Conservation (phyloP, 2,113 vertebrate genomes). For the Rafetus swinhoei region DNA sequence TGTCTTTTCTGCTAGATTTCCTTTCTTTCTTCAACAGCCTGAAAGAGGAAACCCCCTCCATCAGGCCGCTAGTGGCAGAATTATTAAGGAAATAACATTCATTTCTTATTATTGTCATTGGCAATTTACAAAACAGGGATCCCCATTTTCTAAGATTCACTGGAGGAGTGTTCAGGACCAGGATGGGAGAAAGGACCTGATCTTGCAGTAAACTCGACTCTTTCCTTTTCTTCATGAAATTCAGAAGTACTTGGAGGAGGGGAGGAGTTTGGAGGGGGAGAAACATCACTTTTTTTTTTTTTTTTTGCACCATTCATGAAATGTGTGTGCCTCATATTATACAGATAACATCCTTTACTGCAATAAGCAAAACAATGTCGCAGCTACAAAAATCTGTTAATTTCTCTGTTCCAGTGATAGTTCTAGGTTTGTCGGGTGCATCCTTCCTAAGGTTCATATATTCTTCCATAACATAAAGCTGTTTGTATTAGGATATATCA, state of each 20-base stretch:
- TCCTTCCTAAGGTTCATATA: background rate
- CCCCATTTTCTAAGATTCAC: background rate
- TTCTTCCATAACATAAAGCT: background rate
- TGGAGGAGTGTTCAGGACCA: background rate
- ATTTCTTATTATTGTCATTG: background rate
- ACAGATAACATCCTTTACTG: fast-evolving
- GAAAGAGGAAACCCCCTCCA: slow-evolving; percentile 5
- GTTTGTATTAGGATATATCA: background rate
- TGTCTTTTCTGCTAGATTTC: background rate
- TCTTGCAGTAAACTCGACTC: background rate
- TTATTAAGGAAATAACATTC: background rate
- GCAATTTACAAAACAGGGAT: background rate
- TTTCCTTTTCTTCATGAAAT: background rate
- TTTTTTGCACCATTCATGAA: background rate
- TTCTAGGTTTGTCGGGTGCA: background rate
- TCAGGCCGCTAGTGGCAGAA: background rate
- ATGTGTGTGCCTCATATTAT: background rate
- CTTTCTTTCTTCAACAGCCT: background rate
- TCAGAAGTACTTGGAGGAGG: background rate
- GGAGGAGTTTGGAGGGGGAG: background rate
- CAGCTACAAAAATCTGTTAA: background rate
- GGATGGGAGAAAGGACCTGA: background rate
- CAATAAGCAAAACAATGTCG: background rate
- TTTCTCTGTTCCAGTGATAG: background rate
- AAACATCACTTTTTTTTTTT: background rate